Percentiles rank a stretch among this genome's conserved stretches.
These are phyloP conservation scores for Syngnathus floridae DNA, from an alignment of 2,113 vertebrate species.

Conservation along the genomic window DNA sequence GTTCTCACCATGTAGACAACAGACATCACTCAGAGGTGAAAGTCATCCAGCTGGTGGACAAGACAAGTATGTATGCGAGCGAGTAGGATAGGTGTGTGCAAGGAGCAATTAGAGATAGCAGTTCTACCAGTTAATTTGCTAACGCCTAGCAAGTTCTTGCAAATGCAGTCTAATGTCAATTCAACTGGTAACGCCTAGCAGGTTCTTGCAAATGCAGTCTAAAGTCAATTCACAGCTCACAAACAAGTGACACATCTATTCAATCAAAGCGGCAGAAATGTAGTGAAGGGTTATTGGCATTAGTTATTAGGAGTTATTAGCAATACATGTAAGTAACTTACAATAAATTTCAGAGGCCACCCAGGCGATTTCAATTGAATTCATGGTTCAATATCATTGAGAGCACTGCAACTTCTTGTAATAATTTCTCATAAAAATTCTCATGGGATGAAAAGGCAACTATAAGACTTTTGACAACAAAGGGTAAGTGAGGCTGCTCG, in stretches of 20 bases:
- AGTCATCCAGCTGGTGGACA: constrained; percentile 27
- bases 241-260: constrained; percentile 38
- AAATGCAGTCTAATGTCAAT: constrained; percentile 38
- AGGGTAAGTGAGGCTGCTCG: too few relatives aligned
- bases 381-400: too few relatives aligned
- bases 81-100: constrained; percentile 12
- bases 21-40: constrained; percentile 47
- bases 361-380: constrained; percentile 29
- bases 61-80: constrained; percentile 10
- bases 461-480: too few relatives aligned
- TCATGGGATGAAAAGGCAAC: too few relatives aligned
- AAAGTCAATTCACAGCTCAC: constrained; percentile 27
- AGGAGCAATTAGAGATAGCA: constrained; percentile 20
- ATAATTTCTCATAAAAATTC: too few relatives aligned
- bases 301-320: too few relatives aligned
- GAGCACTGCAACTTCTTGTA: too few relatives aligned
- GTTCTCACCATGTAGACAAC: constrained; percentile 42
- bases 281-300: constrained; percentile 10
- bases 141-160: constrained; percentile 32
- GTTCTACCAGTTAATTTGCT: constrained; percentile 15
- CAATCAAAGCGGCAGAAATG: constrained; percentile 32
- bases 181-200: constrained; percentile 32
- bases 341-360: constrained; percentile 32
- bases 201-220: constrained; percentile 40
- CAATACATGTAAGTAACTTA: too few relatives aligned